phyloP scores from a whole-genome alignment of 2,888 invertebrate genomes.

The Agrochola circellaris region DNA sequence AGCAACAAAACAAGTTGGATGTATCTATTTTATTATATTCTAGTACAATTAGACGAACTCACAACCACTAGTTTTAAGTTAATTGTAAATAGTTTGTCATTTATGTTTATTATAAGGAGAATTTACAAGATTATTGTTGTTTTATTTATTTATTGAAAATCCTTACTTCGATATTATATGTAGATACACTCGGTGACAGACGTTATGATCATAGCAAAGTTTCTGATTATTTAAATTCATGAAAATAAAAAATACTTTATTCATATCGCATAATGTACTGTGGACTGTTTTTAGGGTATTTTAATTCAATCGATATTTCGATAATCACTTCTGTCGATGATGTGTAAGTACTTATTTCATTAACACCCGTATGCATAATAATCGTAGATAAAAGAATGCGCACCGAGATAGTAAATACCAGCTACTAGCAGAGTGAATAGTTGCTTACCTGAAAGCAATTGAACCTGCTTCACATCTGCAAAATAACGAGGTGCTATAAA shows the following conservation, averaged over 20 bases:
- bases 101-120: slow-evolving; percentile 63
- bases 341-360: neutral
- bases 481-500: slow-evolving; percentile 1
- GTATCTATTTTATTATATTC: slow-evolving; percentile 53
- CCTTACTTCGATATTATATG: too few relatives aligned
- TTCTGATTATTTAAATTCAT: neutral
- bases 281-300: neutral
- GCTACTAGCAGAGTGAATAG: too few relatives aligned
- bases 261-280: neutral
- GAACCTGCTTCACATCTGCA: neutral
- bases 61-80: slow-evolving; percentile 52
- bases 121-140: slow-evolving; percentile 47
- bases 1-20: slow-evolving; percentile 21
- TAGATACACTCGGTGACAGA: neutral
- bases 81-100: slow-evolving; percentile 64
- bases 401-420: neutral
- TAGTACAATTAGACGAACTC: slow-evolving; percentile 66
- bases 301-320: too few relatives aligned
- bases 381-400: neutral
- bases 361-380: neutral
- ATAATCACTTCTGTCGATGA: neutral
- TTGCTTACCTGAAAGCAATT: too few relatives aligned
- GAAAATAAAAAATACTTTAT: neutral
- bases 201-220: neutral
- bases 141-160: slow-evolving; percentile 34